phyloP scores from a whole-genome alignment of 2,797 vertebrate species.

The Rhabdophis nuchalis region DNA sequence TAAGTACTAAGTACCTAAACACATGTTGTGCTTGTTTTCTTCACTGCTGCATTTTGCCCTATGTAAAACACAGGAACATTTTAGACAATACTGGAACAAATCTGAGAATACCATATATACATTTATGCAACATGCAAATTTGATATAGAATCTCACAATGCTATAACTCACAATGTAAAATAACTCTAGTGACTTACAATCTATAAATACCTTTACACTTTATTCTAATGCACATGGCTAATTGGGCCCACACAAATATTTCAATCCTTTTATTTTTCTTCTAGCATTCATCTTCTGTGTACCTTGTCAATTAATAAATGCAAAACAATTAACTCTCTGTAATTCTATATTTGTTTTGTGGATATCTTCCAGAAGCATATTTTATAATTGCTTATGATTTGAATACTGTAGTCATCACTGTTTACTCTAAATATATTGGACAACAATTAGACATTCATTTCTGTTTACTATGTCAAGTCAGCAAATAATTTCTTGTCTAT shows the following conservation, averaged over 20 bases:
- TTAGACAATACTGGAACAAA: background rate
- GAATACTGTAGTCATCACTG: constrained; percentile 22
- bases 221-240: background rate
- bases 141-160: no score
- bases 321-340: constrained; percentile 40
- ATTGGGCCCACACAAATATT: background rate
- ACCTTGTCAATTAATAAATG: constrained; percentile 40
- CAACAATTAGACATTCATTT: constrained; percentile 23
- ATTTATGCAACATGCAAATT: background rate
- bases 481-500: constrained; percentile 2
- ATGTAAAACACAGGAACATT: background rate
- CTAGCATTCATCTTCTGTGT: background rate
- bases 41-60: background rate
- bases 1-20: background rate
- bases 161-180: background rate
- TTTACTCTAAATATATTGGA: constrained; percentile 17
- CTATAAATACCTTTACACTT: background rate
- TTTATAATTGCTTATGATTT: constrained; percentile 46
- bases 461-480: constrained; percentile 20
- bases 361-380: constrained; percentile 39
- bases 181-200: background rate
- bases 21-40: background rate
- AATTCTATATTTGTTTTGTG: constrained; percentile 26
- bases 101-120: no score
- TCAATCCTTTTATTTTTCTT: constrained; percentile 6